Conservation (phyloP, 2,113 vertebrate species). For the Nibea coibor region DNA sequence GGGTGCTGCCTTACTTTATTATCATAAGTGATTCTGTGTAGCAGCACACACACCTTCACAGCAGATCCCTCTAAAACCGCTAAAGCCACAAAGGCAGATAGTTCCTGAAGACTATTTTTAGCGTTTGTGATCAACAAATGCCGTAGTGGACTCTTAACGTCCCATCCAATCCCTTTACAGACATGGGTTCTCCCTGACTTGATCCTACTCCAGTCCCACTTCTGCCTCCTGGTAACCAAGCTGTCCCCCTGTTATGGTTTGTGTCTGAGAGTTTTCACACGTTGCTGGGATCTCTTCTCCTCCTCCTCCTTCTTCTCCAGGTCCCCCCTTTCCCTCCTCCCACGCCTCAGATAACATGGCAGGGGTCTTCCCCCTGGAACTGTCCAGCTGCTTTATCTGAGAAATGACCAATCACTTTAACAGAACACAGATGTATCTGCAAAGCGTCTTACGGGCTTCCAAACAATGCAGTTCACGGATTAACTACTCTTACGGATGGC, state of each 20-base stretch:
- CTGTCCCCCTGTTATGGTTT: conserved; percentile 74
- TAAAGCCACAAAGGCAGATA: too few relatives aligned
- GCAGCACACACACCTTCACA: conserved; percentile 15
- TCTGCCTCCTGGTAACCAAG: conserved; percentile 64
- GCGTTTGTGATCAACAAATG: conserved; percentile 20
- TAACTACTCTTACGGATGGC: conserved; percentile 69
- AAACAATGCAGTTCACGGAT: conserved; percentile 75
- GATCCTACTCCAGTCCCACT: conserved; percentile 26
- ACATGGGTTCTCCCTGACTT: conserved; percentile 17
- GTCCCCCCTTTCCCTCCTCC: conserved; percentile 59
- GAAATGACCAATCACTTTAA: conserved; percentile 79
- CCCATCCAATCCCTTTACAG: conserved; percentile 24
- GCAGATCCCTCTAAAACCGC: conserved; percentile 18
- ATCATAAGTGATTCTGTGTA: conserved; percentile 53
- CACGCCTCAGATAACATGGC: conserved; percentile 78
- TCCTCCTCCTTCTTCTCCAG: conserved; percentile 38
- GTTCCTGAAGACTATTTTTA: conserved; percentile 40
- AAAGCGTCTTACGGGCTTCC: conserved; percentile 65
- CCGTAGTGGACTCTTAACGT: conserved; percentile 26
- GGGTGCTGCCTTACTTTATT: conserved; percentile 57
- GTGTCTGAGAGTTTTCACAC: conserved; percentile 76
- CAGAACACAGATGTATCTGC: conserved; percentile 82
- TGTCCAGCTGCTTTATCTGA: conserved; percentile 80
- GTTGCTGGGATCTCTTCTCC: conserved; percentile 67
- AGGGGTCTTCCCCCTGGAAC: conserved; percentile 81